Percentiles rank a stretch among this genome's conserved stretches.
These are phyloP conservation scores for Eristalis intricaria DNA, from an alignment of 2,888 invertebrate genomes.

Conservation along the genomic window DNA sequence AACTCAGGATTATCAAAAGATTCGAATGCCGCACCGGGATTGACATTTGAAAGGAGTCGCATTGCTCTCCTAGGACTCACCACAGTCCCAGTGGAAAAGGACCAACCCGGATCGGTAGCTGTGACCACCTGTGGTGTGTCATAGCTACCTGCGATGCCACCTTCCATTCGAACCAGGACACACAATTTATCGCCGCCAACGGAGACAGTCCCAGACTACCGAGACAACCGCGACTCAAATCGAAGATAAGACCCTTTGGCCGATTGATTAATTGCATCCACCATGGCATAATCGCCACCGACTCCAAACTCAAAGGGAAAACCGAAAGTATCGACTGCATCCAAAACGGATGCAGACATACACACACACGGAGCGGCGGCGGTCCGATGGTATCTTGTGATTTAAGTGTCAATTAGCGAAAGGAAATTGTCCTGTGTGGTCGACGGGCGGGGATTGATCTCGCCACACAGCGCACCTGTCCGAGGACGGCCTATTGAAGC, in stretches of 20 bases:
- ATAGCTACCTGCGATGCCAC: constrained; percentile 30
- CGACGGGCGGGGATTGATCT: constrained; percentile 41
- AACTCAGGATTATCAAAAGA: constrained; percentile 20
- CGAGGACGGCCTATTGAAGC: constrained; percentile 33
- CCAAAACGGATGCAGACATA: constrained; percentile 32
- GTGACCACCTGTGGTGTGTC: constrained; percentile 53
- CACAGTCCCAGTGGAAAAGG: constrained; percentile 4
- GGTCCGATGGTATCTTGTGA: constrained; percentile 65
- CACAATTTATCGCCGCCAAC: constrained; percentile 49
- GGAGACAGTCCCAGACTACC: not conserved
- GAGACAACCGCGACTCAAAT: constrained; percentile 48
- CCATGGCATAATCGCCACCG: constrained; percentile 48
- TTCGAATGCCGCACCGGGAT: not conserved
- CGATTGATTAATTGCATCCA: constrained; percentile 68
- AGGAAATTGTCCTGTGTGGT: constrained; percentile 69
- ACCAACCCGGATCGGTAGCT: constrained; percentile 52
- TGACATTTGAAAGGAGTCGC: constrained; percentile 1
- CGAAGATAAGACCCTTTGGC: constrained; percentile 60
- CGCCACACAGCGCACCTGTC: constrained; percentile 49
- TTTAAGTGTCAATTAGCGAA: constrained; percentile 72
- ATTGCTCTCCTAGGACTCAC: not conserved
- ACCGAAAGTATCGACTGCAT: constrained; percentile 2
- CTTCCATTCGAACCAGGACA: constrained; percentile 47
- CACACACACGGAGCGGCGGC: constrained; percentile 16
- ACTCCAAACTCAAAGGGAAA: constrained; percentile 29